Percentiles rank a stretch among this genome's conserved stretches.
Conservation (phyloP, 2,888 invertebrate genomes). For the Tetrapedia diversipes region DNA sequence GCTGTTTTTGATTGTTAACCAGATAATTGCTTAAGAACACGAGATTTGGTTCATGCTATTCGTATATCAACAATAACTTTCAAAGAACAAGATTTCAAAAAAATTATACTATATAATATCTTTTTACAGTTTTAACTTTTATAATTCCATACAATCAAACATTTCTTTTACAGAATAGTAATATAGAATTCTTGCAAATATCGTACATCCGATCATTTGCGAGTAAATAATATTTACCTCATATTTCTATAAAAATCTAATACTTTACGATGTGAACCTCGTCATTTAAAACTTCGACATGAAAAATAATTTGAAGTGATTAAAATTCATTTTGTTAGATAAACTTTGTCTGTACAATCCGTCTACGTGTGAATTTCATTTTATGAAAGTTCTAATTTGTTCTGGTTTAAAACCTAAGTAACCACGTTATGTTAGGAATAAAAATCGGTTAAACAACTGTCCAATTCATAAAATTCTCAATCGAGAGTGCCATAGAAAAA, state of each 20-base stretch:
- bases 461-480: conserved; percentile 59
- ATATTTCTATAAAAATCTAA: conserved; percentile 61
- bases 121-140: conserved; percentile 47
- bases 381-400: conserved; percentile 38
- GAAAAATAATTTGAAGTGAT: conserved; percentile 51
- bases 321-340: conserved; percentile 30
- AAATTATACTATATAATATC: conserved; percentile 60
- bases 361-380: conserved; percentile 3
- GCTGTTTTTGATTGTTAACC: conserved; percentile 20
- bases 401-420: conserved; percentile 51
- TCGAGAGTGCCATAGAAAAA: conserved; percentile 59
- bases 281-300: conserved; percentile 39
- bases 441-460: conserved; percentile 59
- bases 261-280: conserved; percentile 52
- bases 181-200: conserved; percentile 51
- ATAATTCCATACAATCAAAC: conserved; percentile 52
- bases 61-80: conserved; percentile 46
- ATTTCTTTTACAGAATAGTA: conserved; percentile 48
- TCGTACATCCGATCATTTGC: conserved; percentile 41
- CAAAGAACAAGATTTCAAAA: conserved; percentile 62
- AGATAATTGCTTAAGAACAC: conserved; percentile 19
- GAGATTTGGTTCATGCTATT: conserved; percentile 50
- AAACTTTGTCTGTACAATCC: too few species aligned
- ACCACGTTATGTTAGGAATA: conserved; percentile 46
- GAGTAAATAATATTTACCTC: conserved; percentile 51